Evolutionary conservation across 2,888 invertebrate genomes (phyloP), one percentile per base, ranked within the genome.

Genomic region (Theretra japonica): DNA sequence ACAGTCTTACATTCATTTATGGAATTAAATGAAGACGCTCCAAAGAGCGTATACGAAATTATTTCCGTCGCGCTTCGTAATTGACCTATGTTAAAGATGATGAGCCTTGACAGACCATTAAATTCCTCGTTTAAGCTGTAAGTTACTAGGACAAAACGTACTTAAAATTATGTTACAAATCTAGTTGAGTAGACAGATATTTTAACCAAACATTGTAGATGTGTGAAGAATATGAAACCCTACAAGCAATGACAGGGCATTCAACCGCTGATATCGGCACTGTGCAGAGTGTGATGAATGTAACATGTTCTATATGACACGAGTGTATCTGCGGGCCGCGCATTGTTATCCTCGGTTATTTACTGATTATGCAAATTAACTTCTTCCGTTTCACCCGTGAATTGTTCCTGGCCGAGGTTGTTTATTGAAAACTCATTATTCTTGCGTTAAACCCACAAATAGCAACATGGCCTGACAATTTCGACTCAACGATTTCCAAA

Each of bases 361-460:
- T 92, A 93, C 90, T 90, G 87, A 83, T 80, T 80, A 88, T 88
- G 90, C 89, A 89, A 91, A 91, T 92, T 86, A 85, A 81, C 81
- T 78, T 77, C 83, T 83, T 83, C 82, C 82, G 82, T 73, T 82
- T 48, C 28, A 33, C 86, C 82, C 80, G 83, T 82, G 81, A 81
- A 73, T 78, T 77, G 77, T 76, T 76, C 60, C 30, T 75, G 70
- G 53, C 56, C 30, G 19, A 33, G 30, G 11, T 33, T 53, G 33
- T 21, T 70, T 70, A 53, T 62, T 33, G 62, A 21, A 48, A 62
- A 62, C 70, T 70, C 72, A 73, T 75, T 73, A 68, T 59, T 19
- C 11, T 21, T 48, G 23, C 65, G 15, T 11, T 56, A 65, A 25
- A 15, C 23, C 4, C 53, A 1, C 5, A 53, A 53, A n/a, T 23